A percentile compares a stretch with the other conserved stretches of the same genome.
These are phyloP conservation scores for Aphrocallistes beatrix DNA, from an alignment of 37 sponge, comb jelly and placozoan species.

Conservation along the genomic window DNA sequence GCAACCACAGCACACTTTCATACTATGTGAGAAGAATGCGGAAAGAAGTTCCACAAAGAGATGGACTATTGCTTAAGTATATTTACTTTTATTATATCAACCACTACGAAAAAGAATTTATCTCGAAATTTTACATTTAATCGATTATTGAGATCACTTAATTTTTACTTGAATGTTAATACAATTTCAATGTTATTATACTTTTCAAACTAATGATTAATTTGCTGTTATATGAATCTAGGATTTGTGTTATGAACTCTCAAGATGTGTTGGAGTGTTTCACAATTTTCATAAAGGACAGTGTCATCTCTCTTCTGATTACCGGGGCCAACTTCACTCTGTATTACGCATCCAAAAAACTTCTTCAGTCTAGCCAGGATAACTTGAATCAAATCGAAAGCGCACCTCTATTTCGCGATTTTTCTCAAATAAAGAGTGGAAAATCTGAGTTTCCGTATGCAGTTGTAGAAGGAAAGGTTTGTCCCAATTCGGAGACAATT, in stretches of 20 bases:
- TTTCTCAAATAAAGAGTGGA: neutral
- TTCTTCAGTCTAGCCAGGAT: neutral
- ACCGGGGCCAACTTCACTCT: neutral
- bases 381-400: neutral
- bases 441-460: neutral
- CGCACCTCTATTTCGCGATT: neutral
- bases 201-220: no score
- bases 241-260: no score
- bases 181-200: no score
- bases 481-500: neutral
- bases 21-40: constrained; percentile 32
- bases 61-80: constrained; percentile 27
- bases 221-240: no score
- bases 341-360: neutral
- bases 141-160: no score
- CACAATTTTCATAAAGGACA: neutral
- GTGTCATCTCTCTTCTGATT: neutral
- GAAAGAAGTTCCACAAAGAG: constrained; percentile 30
- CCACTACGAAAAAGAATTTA: neutral
- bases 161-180: neutral
- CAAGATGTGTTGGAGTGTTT: no score
- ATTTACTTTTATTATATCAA: neutral
- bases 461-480: neutral
- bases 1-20: constrained; percentile 42
- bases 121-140: neutral